phyloP scores from a whole-genome alignment of 2,888 invertebrate genomes.

The Parnassius glacialis region DNA sequence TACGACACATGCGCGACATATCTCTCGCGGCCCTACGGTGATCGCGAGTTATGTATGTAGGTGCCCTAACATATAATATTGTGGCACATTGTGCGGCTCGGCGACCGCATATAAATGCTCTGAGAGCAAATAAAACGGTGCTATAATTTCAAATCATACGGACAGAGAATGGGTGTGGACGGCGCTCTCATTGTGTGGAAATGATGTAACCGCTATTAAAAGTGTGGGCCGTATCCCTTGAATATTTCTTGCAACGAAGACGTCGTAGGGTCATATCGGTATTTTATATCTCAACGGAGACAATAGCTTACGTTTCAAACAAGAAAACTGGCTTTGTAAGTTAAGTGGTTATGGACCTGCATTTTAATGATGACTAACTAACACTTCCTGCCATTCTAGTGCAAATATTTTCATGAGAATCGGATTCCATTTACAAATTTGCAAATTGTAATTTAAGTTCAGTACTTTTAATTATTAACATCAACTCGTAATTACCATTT shows the following conservation, averaged over 20 bases:
- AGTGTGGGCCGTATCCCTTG: constrained; percentile 80
- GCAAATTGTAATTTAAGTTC: too few species aligned
- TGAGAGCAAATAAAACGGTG: constrained; percentile 80
- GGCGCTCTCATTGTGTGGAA: constrained; percentile 81
- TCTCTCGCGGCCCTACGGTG: constrained; percentile 47
- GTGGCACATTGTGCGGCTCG: constrained; percentile 73
- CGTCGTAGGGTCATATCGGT: constrained; percentile 79
- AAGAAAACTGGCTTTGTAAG: constrained; percentile 69
- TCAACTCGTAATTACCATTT: too few species aligned
- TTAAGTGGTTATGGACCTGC: constrained; percentile 63
- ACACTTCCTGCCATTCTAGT: constrained; percentile 37
- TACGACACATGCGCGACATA: constrained; percentile 71
- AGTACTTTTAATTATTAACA: too few species aligned
- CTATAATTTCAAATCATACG: constrained; percentile 82
- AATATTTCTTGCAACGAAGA: constrained; percentile 81
- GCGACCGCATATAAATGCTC: constrained; percentile 78
- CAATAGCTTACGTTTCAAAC: constrained; percentile 77
- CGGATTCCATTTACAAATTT: too few species aligned
- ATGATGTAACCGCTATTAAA: constrained; percentile 81
- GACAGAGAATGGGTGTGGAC: constrained; percentile 82
- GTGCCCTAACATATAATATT: constrained; percentile 73
- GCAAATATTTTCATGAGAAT: background rate
- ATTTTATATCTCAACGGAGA: constrained; percentile 78
- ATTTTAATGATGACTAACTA: constrained; percentile 57
- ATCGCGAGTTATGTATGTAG: constrained; percentile 58